phyloP scores from a whole-genome alignment of 2,113 vertebrate genomes.

The Trematomus loennbergii region DNA sequence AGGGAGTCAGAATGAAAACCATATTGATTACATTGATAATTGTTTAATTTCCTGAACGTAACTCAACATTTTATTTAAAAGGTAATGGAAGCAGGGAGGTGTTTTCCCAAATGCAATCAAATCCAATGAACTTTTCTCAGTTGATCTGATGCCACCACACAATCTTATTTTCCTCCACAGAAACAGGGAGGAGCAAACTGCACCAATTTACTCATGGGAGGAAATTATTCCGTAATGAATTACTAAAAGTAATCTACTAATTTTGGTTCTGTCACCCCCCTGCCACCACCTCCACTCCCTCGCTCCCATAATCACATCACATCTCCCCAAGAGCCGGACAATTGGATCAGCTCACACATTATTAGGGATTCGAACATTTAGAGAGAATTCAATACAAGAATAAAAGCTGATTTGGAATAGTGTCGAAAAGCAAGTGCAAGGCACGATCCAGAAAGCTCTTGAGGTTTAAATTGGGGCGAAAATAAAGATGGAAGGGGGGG shows the following conservation, averaged over 20 bases:
- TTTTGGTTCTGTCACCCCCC: neutral
- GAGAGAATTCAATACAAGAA: slow-evolving; percentile 13
- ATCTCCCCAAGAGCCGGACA: slow-evolving; percentile 16
- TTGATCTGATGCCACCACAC: slow-evolving; percentile 28
- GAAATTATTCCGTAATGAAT: slow-evolving; percentile 18
- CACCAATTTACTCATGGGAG: slow-evolving; percentile 22
- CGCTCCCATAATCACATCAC: neutral
- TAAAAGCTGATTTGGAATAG: slow-evolving; percentile 17
- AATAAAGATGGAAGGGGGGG: slow-evolving; percentile 7
- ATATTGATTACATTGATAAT: neutral
- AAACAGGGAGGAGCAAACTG: slow-evolving; percentile 14
- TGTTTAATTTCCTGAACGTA: neutral
- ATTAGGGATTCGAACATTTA: neutral
- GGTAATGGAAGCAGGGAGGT: slow-evolving; percentile 18
- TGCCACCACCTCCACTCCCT: neutral
- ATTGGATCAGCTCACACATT: neutral
- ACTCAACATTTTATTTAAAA: slow-evolving; percentile 10
- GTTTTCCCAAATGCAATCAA: slow-evolving; percentile 27
- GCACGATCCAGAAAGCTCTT: neutral
- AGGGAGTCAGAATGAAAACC: neutral
- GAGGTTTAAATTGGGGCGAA: slow-evolving; percentile 15
- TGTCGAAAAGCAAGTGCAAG: neutral
- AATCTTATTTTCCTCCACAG: slow-evolving; percentile 15
- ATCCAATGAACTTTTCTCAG: slow-evolving; percentile 22
- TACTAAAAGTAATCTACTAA: slow-evolving; percentile 40